A percentile compares a stretch with the other conserved stretches of the same genome.
Evolutionary conservation across 2,113 vertebrate genomes (phyloP).

Genomic region (Leptobrachium ailaonicum): DNA sequence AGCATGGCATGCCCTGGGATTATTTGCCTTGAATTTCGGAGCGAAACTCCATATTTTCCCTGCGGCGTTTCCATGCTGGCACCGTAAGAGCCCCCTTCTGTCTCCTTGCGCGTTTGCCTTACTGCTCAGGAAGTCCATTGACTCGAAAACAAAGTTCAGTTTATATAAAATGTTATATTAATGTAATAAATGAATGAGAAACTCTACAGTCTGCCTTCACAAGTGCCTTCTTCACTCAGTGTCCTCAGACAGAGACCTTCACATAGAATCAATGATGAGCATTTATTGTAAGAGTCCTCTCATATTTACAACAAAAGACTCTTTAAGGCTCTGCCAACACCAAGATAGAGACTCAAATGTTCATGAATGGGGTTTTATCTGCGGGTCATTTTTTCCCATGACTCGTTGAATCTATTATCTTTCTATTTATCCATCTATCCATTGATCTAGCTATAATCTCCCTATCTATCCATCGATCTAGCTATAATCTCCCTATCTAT

Average conservation of each 20-base stretch:
- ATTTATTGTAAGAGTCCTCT: not conserved
- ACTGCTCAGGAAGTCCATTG: constrained; percentile 46
- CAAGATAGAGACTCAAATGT: constrained; percentile 19
- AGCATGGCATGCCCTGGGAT: constrained; percentile 33
- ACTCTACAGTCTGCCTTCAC: constrained; percentile 31
- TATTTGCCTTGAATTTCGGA: constrained; percentile 34
- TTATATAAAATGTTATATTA: constrained; percentile 46
- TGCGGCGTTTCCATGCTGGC: constrained; percentile 29
- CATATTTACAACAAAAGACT: constrained; percentile 46
- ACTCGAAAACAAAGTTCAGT: constrained; percentile 41
- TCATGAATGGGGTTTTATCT: constrained; percentile 26
- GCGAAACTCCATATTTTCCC: constrained; percentile 35
- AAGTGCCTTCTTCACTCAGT: constrained; percentile 34
- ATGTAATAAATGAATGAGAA: constrained; percentile 50
- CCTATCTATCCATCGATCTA: too few relatives aligned
- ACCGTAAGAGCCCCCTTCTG: constrained; percentile 36
- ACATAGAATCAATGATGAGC: not conserved
- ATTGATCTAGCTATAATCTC: too few relatives aligned
- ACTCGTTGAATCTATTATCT: not conserved
- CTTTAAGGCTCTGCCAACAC: constrained; percentile 37
- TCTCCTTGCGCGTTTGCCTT: constrained; percentile 18
- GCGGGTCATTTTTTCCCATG: not conserved
- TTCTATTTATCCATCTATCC: not conserved
- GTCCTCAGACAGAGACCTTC: not conserved
- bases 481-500: too few relatives aligned